phyloP scores from a whole-genome alignment of 2,113 vertebrate genomes.

The Pavo muticus region DNA sequence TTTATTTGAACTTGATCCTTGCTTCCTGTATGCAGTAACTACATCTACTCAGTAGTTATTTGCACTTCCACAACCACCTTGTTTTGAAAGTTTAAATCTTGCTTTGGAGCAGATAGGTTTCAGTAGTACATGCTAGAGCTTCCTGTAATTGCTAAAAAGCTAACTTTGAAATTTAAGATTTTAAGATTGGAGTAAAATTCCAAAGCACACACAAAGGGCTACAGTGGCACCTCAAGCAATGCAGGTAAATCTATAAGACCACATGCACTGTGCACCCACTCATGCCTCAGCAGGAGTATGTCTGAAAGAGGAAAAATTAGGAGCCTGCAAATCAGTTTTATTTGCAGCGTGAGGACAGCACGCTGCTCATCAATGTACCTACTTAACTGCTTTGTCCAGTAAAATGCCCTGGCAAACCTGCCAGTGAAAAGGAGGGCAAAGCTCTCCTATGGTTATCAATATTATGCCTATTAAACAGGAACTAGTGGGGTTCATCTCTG shows the following conservation, averaged over 20 bases:
- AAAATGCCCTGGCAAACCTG: background rate
- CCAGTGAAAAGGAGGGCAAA: background rate
- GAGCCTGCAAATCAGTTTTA: background rate
- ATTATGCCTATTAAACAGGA: background rate
- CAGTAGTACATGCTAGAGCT: slow-evolving; percentile 20
- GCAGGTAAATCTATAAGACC: background rate
- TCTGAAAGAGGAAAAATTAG: background rate
- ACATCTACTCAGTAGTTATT: slow-evolving; percentile 44
- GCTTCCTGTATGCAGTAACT: slow-evolving; percentile 70
- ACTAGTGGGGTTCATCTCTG: background rate
- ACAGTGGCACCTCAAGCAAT: background rate
- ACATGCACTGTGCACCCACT: background rate
- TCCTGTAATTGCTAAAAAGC: slow-evolving; percentile 56
- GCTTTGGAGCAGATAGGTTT: slow-evolving; percentile 56
- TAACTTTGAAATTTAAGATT: slow-evolving; percentile 67
- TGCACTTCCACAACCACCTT: slow-evolving; percentile 56
- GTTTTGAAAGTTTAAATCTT: slow-evolving; percentile 53
- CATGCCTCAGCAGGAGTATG: background rate
- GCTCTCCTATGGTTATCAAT: background rate
- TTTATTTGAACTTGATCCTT: slow-evolving; percentile 72
- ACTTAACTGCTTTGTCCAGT: background rate
- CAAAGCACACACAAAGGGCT: slow-evolving; percentile 50
- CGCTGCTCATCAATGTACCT: background rate
- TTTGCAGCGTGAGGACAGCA: background rate
- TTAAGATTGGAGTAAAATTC: slow-evolving; percentile 37